These are phyloP conservation scores for Allophyes oxyacanthae DNA, from an alignment of 2,888 invertebrate species.

Conservation along the genomic window DNA sequence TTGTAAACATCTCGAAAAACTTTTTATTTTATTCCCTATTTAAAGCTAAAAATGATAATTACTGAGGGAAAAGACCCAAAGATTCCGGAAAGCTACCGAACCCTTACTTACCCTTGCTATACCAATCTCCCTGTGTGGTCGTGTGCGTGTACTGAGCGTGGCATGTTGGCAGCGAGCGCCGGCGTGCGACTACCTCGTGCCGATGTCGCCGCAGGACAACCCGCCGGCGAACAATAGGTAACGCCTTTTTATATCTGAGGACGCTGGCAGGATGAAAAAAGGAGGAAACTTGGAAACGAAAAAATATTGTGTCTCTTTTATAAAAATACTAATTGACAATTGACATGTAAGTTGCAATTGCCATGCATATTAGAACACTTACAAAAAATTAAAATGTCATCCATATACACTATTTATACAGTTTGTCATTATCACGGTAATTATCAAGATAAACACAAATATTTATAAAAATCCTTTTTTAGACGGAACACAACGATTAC, in stretches of 20 bases:
- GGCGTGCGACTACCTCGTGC: slow-evolving; percentile 87
- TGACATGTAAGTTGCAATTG: too few relatives aligned
- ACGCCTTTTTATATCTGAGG: slow-evolving; percentile 60
- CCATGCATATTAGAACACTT: too few relatives aligned
- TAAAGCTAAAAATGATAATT: too few relatives aligned
- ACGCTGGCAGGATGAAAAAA: slow-evolving; percentile 60
- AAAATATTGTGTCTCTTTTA: too few relatives aligned
- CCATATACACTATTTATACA: slow-evolving; percentile 1
- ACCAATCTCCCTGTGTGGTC: slow-evolving; percentile 70
- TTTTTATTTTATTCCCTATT: too few relatives aligned
- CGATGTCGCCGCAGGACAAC: slow-evolving; percentile 81
- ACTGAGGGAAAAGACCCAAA: slow-evolving; percentile 12
- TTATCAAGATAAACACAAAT: neutral
- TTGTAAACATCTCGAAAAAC: too few relatives aligned
- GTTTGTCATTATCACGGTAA: neutral
- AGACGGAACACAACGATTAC: too few relatives aligned
- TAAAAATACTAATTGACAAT: too few relatives aligned
- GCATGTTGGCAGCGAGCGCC: slow-evolving; percentile 85
- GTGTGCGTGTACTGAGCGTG: slow-evolving; percentile 78
- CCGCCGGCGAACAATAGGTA: slow-evolving; percentile 80
- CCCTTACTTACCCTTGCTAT: neutral
- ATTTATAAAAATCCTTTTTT: too few relatives aligned
- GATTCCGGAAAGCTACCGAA: slow-evolving; percentile 32
- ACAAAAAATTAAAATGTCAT: neutral
- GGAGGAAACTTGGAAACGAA: neutral